phyloP scores from a whole-genome alignment of 2,113 vertebrate species.

The Perognathus longimembris region DNA sequence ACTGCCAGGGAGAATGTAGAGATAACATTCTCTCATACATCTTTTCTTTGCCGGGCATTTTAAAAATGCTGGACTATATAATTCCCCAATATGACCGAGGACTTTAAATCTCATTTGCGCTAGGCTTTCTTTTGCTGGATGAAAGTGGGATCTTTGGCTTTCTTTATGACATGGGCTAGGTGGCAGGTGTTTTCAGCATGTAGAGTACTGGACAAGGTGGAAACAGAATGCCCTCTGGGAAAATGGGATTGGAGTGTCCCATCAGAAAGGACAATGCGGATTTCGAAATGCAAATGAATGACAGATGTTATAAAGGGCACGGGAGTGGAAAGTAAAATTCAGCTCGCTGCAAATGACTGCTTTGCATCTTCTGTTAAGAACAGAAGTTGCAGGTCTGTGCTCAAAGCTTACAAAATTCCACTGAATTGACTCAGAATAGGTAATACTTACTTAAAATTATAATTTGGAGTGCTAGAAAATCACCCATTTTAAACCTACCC shows the following conservation, averaged over 20 bases:
- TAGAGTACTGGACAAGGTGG: neutral
- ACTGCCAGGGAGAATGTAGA: neutral
- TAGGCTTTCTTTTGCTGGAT: neutral
- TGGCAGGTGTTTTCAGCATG: neutral
- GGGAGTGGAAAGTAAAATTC: neutral
- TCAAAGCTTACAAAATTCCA: neutral
- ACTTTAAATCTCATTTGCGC: neutral
- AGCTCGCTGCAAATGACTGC: neutral
- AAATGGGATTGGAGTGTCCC: neutral
- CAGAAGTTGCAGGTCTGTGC: neutral
- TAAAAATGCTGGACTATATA: slow-evolving; percentile 4
- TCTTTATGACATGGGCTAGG: neutral
- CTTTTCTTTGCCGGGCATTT: slow-evolving; percentile 30
- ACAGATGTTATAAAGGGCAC: neutral
- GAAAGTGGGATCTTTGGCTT: neutral
- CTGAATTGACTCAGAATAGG: neutral
- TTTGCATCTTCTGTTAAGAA: neutral
- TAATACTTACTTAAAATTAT: neutral
- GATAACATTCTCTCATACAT: neutral
- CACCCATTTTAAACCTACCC: neutral
- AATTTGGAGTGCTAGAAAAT: neutral
- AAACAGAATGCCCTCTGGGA: neutral
- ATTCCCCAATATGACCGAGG: neutral
- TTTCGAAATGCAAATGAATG: neutral
- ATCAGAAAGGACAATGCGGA: neutral